These are phyloP conservation scores for Diloba caeruleocephala DNA, from an alignment of 2,888 invertebrate genomes.

Conservation along the genomic window DNA sequence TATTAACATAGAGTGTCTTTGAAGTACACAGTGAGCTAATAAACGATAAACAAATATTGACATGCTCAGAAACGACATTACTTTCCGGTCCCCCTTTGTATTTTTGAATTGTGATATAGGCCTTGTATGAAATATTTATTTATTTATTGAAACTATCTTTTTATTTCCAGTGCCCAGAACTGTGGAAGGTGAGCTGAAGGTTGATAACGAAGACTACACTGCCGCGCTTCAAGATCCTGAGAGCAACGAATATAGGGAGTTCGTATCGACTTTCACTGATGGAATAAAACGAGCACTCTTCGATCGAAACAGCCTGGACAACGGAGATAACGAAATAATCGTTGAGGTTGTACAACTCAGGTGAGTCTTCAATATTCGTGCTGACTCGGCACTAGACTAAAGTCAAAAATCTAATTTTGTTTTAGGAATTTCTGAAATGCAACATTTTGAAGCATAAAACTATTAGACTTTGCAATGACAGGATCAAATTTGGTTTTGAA, in stretches of 20 bases:
- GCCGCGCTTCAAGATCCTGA: conserved; percentile 89
- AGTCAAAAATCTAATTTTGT: no score
- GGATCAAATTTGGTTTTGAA: no score
- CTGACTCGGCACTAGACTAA: no score
- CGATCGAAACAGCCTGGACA: conserved; percentile 82
- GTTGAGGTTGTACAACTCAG: conserved; percentile 90
- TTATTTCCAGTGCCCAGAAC: conserved; percentile 90
- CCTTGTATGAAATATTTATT: no score
- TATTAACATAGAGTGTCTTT: no score
- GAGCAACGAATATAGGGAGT: conserved; percentile 90
- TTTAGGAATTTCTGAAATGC: no score
- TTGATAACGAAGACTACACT: conserved; percentile 91
- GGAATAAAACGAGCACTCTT: conserved; percentile 90
- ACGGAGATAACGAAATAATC: conserved; percentile 87
- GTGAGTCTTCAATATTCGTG: conserved; percentile 76
- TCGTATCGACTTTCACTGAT: conserved; percentile 89
- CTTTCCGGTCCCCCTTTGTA: neutral
- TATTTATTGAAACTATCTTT: conserved; percentile 4
- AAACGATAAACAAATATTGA: no score
- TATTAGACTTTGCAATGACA: no score
- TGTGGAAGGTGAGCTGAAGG: conserved; percentile 91
- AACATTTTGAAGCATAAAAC: no score
- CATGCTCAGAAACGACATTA: no score
- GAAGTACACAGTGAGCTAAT: no score
- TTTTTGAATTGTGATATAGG: no score